Percentiles rank a stretch among this genome's conserved stretches.
These are phyloP conservation scores for Polydrusus cervinus DNA, from an alignment of 2,888 invertebrate genomes.

Conservation along the genomic window DNA sequence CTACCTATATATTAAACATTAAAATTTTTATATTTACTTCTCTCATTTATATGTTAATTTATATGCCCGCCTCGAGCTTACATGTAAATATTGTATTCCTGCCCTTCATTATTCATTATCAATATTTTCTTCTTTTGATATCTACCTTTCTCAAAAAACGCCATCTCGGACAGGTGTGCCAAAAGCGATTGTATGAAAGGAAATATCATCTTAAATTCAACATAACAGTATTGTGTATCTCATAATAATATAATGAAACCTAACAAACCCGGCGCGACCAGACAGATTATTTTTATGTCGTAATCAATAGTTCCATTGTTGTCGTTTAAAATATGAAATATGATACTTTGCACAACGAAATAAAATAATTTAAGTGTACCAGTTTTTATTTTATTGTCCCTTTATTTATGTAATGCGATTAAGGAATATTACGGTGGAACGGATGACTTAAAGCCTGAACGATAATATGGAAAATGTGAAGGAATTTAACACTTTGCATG, in stretches of 20 bases:
- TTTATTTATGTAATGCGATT: conserved; percentile 9
- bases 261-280: conserved; percentile 36
- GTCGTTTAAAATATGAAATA: conserved; percentile 37
- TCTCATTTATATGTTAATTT: too few species aligned
- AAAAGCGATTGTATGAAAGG: conserved; percentile 22
- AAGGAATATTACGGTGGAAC: background rate
- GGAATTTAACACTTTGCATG: too few species aligned
- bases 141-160: background rate
- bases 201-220: conserved; percentile 40
- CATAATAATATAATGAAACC: conserved; percentile 42
- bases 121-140: too few species aligned
- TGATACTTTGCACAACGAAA: conserved; percentile 26
- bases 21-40: too few species aligned
- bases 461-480: background rate
- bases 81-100: too few species aligned
- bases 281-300: conserved; percentile 42
- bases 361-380: background rate
- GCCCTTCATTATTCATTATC: too few species aligned
- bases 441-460: too few species aligned
- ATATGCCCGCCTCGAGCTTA: too few species aligned
- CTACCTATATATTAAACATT: too few species aligned
- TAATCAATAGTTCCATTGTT: conserved; percentile 45
- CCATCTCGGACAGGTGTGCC: conserved; percentile 36
- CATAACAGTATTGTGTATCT: conserved; percentile 42
- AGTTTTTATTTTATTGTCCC: background rate